Evolutionary conservation across 2,113 vertebrate species (phyloP).

Genomic region (Otis tarda): DNA sequence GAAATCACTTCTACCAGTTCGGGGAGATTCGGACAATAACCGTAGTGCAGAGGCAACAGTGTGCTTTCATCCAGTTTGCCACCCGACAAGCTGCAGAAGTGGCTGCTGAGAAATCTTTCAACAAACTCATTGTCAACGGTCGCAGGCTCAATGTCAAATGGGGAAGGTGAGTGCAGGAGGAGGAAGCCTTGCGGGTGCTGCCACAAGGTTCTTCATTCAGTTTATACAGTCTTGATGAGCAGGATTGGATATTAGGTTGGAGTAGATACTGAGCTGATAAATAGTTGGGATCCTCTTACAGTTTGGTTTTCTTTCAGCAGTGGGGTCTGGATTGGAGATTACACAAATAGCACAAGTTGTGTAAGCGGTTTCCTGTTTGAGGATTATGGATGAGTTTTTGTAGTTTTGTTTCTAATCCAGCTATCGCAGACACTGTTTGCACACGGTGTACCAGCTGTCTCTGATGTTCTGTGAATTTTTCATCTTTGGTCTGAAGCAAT

Average conservation of each 20-base stretch:
- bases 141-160: slow-evolving; percentile 97
- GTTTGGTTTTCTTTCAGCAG: not conserved
- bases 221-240: not conserved
- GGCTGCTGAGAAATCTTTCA: slow-evolving; percentile 98
- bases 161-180: slow-evolving; percentile 83
- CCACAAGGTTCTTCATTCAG: not conserved
- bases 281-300: not conserved
- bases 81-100: slow-evolving; percentile 90
- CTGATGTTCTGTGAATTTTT: not conserved
- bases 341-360: not conserved
- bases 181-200: not conserved
- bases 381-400: not conserved
- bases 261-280: not conserved
- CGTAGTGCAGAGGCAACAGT: slow-evolving; percentile 95
- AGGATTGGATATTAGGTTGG: not conserved
- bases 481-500: not conserved
- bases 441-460: not conserved
- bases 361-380: not conserved
- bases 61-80: slow-evolving; percentile 98
- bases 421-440: not conserved
- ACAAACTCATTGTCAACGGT: slow-evolving; percentile 96
- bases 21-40: slow-evolving; percentile 97
- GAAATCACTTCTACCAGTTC: slow-evolving; percentile 98
- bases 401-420: not conserved
- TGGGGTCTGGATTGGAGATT: not conserved